Base-by-base conservation (phyloP, 1,140 invertebrate genomes). In the Pseudomyrmex sp. region DNA sequence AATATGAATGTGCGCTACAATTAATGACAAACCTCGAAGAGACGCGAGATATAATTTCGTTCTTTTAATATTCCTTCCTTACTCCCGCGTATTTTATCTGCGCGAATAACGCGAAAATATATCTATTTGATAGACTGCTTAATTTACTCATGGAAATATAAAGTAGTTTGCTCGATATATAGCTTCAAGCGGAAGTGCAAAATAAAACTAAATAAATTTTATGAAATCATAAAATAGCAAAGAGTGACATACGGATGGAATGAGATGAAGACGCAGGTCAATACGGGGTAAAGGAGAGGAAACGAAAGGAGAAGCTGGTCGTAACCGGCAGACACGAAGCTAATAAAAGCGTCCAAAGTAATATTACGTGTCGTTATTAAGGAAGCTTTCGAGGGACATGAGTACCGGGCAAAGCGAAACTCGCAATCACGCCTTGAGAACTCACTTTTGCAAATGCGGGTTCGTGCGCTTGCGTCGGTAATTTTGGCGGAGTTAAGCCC, bases 401-500 rank as follows among this genome's bases (percentile, higher is more conserved):
- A 70, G 44, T 69, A 48, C 12, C 20, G 65, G 1, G 46, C 15
- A 54, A n/a, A 18, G 5, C 20, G 44, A 48, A 72, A 44, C 15
- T 35, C 12, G 61, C 54, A 62, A 80, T 76, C 62, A 56, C 44
- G 56, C 23, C 23, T 63, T 48, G 61, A 76, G 76, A 75, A 92
- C 87, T 93, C 86, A 93, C 92, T 88, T 92, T 93, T 59, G 83
- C 52, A 86, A 91, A 90, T 82, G 83, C 85, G 46, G 89, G 77
- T 77, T 84, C 87, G 72, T 91, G 80, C 2, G 88, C 85, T 79
- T 90, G 86, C 5, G 83, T 62, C 85, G 88, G 76, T 82, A 89
- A 85, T 89, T 92, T 90, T 61, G 89, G 85, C 18, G 88, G 61
- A 91, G 76, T 89, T 87, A 92, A 88, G 79, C 89, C 90, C 87